Base-by-base conservation (phyloP, 2,888 invertebrate species). In the Netelia melanura region DNA sequence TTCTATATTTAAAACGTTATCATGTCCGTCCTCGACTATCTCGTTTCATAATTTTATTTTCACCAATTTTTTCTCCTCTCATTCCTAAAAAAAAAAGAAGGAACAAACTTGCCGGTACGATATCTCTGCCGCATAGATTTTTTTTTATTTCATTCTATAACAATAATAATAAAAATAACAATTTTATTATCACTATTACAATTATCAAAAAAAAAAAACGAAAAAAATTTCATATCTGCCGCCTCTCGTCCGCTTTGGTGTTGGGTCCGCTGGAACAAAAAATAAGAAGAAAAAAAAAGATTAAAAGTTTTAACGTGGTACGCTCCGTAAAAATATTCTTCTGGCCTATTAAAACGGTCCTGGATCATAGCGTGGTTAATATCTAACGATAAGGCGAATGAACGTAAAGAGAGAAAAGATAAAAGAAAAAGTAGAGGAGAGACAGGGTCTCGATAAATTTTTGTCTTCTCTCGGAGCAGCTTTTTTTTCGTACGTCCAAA, bases 181-280 rank as follows among this genome's bases (percentile, higher is more conserved):
- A 44, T 58, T 44, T 43, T 68, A 30, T 70, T 75, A 61, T 72
- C 56, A 72, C 14, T 72, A 61, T 61, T 72, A 23, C 61, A n/a
- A 61, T 67, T 48, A 44, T 67, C 30, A 30, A 5, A 30, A 30
- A 3, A 30, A 5, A 30, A 30, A 3, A 48, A 17, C 17, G 17
- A 17, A 17, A 17, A 11, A 48, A 2, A 11, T 48, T 1, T 17
- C 43, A 38, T 14, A 44, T 54, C 44, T 23, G 77, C 62, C 72
- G 61, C 52, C 52, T 70, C n/a, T 64, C 56, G 52, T 70, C 23
- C 75, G 78, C 86, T 86, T 84, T 81, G 81, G 77, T 78, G 75
- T 81, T 65, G 75, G 78, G 61, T 86, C 83, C 81, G 81, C 78
- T 75, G 62, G 70, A 68, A 48, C 2, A 48, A 48, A 11, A 48